These are phyloP conservation scores for Hyles euphorbiae DNA, from an alignment of 1,140 invertebrate genomes.

Conservation along the genomic window DNA sequence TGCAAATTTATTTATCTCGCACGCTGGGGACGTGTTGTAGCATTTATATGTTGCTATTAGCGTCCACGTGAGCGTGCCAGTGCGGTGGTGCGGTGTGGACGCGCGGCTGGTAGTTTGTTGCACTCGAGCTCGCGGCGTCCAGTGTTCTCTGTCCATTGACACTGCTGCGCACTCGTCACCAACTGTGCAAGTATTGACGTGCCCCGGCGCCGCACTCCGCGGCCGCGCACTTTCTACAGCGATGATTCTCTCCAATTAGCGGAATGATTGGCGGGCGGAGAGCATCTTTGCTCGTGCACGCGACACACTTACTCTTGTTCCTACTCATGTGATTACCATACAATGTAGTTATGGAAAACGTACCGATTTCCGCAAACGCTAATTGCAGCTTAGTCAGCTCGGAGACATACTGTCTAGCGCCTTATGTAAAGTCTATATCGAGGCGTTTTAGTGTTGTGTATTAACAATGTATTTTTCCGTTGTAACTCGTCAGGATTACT, in stretches of 20 bases:
- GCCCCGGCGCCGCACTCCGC: constrained; percentile 10
- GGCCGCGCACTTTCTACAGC: constrained; percentile 57
- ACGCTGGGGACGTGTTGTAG: neutral
- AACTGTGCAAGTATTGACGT: constrained; percentile 17
- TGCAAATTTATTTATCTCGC: constrained; percentile 1
- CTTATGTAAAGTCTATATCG: too few relatives aligned
- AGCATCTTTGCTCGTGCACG: constrained; percentile 56
- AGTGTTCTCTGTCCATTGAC: constrained; percentile 30
- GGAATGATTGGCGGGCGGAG: constrained; percentile 65
- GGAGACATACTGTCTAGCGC: too few relatives aligned
- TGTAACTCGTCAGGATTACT: too few relatives aligned
- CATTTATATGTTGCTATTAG: constrained; percentile 3
- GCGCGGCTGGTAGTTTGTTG: constrained; percentile 40
- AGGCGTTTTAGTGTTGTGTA: too few relatives aligned
- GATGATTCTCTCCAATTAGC: constrained; percentile 74
- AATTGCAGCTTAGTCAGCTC: neutral
- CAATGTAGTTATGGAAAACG: neutral
- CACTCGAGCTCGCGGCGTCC: constrained; percentile 25
- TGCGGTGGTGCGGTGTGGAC: constrained; percentile 1
- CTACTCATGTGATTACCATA: constrained; percentile 42
- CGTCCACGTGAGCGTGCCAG: neutral
- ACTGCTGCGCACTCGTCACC: constrained; percentile 25
- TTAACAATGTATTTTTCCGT: too few relatives aligned
- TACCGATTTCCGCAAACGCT: neutral
- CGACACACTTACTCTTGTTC: constrained; percentile 67